Percentiles rank a stretch among this genome's conserved stretches.
Conservation (phyloP, 2,888 invertebrate genomes). For the Epinotia bilunana region DNA sequence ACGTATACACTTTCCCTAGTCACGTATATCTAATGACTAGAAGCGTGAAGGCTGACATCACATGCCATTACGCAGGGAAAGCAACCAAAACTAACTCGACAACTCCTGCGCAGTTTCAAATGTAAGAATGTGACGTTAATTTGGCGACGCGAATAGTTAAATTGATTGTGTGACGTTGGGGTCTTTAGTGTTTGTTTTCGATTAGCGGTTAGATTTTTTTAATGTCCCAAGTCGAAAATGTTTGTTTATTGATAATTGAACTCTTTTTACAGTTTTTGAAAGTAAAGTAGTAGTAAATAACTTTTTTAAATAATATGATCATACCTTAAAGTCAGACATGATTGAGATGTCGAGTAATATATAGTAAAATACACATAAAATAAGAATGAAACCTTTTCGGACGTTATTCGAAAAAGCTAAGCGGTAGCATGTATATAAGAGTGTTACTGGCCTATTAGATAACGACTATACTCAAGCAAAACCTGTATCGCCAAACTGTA, state of each 20-base stretch:
- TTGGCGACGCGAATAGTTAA: constrained; percentile 18
- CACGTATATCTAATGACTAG: constrained; percentile 33
- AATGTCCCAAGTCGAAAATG: not conserved
- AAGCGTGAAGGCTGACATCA: constrained; percentile 22
- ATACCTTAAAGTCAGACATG: not conserved
- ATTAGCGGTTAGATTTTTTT: not conserved
- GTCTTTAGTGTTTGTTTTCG: not conserved
- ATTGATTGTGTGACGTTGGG: constrained; percentile 3
- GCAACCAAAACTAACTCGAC: constrained; percentile 29
- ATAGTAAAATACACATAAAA: no score
- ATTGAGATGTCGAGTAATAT: not conserved
- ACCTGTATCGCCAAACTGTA: constrained; percentile 8
- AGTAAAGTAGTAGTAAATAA: not conserved
- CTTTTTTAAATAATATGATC: not conserved
- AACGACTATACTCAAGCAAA: not conserved
- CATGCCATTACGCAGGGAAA: constrained; percentile 26
- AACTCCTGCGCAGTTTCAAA: constrained; percentile 16
- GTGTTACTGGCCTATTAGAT: not conserved
- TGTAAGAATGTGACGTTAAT: constrained; percentile 6
- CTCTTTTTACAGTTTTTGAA: no score
- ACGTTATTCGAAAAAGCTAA: no score
- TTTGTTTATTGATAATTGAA: no score
- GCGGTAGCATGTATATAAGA: not conserved
- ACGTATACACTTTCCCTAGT: constrained; percentile 33
- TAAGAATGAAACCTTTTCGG: no score